These are phyloP conservation scores for Zaprionus kolodkinae DNA, from an alignment of 1,140 invertebrate species.

Conservation along the genomic window DNA sequence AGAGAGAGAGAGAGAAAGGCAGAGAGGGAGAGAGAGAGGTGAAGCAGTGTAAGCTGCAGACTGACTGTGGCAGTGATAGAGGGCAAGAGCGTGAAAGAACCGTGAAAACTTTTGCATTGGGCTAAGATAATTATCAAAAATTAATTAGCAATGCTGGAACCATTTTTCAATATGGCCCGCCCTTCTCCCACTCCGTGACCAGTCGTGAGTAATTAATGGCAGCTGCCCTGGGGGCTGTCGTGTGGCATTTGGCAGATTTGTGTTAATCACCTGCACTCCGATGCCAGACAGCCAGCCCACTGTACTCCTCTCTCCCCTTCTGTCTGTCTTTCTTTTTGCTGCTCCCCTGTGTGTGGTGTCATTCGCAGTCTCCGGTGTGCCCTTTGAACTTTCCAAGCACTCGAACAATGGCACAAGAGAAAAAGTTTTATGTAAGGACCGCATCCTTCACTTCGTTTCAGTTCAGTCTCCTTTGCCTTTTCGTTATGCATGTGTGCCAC, in stretches of 20 bases:
- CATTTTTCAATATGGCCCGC: slow-evolving; percentile 60
- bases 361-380: slow-evolving; percentile 29
- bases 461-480: slow-evolving; percentile 48
- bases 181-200: slow-evolving; percentile 17
- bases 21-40: not conserved
- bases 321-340: not conserved
- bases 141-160: slow-evolving; percentile 59
- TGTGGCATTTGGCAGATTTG: slow-evolving; percentile 45
- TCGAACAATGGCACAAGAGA: slow-evolving; percentile 58
- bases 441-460: slow-evolving; percentile 29
- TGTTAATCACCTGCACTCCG: slow-evolving; percentile 47
- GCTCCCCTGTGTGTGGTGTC: slow-evolving; percentile 16
- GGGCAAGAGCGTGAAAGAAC: not conserved
- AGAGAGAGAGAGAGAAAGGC: not conserved
- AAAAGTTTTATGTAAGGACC: slow-evolving; percentile 54
- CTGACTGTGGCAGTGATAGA: not conserved
- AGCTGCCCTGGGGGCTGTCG: slow-evolving; percentile 18
- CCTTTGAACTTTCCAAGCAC: slow-evolving; percentile 69
- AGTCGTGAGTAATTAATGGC: slow-evolving; percentile 59
- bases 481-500: slow-evolving; percentile 60
- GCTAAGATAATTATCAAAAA: slow-evolving; percentile 63
- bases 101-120: slow-evolving; percentile 30
- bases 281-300: slow-evolving; percentile 14
- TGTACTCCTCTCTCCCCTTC: not conserved
- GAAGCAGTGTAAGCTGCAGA: not conserved